Evolutionary conservation across 2,113 vertebrate species (phyloP).

Genomic region (Melanotaenia duboulayi): DNA sequence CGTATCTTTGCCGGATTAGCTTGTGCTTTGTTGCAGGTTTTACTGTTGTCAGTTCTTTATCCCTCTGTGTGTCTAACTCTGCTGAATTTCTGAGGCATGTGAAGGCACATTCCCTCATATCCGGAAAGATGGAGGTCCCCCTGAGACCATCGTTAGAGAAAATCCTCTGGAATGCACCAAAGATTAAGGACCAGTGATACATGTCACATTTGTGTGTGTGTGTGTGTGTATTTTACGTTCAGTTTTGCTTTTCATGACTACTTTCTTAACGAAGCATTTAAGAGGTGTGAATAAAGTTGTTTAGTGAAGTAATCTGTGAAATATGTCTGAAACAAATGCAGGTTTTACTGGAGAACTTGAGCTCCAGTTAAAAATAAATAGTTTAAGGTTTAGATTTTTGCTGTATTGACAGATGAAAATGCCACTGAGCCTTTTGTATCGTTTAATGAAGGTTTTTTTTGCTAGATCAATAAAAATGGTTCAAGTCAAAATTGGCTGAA

Average conservation of each 20-base stretch:
- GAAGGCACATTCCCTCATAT: slow-evolving; percentile 1
- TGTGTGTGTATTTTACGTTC: background rate
- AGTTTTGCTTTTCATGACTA: background rate
- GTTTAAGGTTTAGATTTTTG: background rate
- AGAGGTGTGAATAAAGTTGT: background rate
- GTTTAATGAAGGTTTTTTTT: too few relatives aligned
- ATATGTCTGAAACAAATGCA: too few relatives aligned
- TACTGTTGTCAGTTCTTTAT: background rate
- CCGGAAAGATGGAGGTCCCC: background rate
- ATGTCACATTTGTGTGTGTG: background rate
- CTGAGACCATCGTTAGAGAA: background rate
- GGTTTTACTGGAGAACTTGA: background rate
- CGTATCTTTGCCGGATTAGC: background rate
- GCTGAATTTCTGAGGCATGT: background rate
- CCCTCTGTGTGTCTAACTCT: background rate
- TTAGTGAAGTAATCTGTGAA: too few relatives aligned
- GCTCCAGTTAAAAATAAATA: background rate
- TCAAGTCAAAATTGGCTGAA: too few relatives aligned
- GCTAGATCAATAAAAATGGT: too few relatives aligned
- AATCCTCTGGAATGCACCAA: background rate
- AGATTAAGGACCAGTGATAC: background rate
- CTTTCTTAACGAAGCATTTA: background rate
- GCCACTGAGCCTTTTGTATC: too few relatives aligned
- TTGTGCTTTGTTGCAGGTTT: background rate
- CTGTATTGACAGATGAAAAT: too few relatives aligned